Evolutionary conservation across 1,140 invertebrate species (phyloP).

Genomic region (Odontomachus brunneus): DNA sequence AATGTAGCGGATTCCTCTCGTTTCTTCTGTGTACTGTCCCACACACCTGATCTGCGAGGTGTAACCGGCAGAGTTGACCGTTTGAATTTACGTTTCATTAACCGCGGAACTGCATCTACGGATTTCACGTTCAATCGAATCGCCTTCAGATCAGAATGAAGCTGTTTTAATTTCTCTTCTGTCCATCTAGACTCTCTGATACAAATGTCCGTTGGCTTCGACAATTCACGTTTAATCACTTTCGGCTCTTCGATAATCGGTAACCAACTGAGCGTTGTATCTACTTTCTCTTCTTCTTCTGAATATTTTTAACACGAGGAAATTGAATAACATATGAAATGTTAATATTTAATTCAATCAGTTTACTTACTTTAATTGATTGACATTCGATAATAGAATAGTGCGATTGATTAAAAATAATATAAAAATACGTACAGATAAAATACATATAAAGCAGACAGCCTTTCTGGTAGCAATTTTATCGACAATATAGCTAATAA

Average conservation of each 20-base stretch:
- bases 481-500: too few relatives aligned
- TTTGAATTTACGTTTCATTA: slow-evolving; percentile 78
- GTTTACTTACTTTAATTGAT: too few relatives aligned
- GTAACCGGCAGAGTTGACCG: slow-evolving; percentile 84
- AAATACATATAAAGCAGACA: too few relatives aligned
- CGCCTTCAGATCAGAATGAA: slow-evolving; percentile 86
- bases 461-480: too few relatives aligned
- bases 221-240: slow-evolving; percentile 67
- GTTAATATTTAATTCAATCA: background rate
- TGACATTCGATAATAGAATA: too few relatives aligned
- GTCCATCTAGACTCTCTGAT: slow-evolving; percentile 88
- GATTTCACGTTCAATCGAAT: slow-evolving; percentile 65
- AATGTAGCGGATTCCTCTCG: slow-evolving; percentile 87
- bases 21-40: slow-evolving; percentile 79
- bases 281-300: slow-evolving; percentile 78
- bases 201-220: slow-evolving; percentile 83
- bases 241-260: slow-evolving; percentile 72
- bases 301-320: slow-evolving; percentile 19
- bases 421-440: too few relatives aligned
- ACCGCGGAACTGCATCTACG: slow-evolving; percentile 29
- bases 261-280: slow-evolving; percentile 77
- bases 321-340: background rate
- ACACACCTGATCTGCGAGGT: slow-evolving; percentile 79
- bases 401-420: too few relatives aligned
- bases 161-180: slow-evolving; percentile 86